Conservation (phyloP, 2,113 vertebrate genomes). For the sheep (Ovis aries) region DNA sequence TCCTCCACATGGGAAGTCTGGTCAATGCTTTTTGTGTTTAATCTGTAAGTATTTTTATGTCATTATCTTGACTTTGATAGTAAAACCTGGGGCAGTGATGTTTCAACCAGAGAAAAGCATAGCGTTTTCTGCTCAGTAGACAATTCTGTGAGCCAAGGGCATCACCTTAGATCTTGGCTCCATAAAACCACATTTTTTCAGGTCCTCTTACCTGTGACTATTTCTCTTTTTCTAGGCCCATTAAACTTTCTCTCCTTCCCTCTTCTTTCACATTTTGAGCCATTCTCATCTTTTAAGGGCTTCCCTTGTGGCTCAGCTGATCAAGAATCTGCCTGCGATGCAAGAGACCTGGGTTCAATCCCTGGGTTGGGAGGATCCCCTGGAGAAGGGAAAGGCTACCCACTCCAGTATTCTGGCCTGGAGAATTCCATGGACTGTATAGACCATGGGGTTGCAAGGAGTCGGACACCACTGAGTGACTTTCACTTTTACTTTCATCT, state of each 20-base stretch:
- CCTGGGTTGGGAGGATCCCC: background rate
- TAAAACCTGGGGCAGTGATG: background rate
- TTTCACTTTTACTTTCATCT: background rate
- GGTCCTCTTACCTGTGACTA: background rate
- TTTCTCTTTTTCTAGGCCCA: background rate
- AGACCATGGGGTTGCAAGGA: background rate
- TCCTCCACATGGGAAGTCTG: background rate
- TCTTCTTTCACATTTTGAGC: background rate
- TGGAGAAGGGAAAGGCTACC: background rate
- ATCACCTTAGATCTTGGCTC: background rate
- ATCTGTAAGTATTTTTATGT: background rate
- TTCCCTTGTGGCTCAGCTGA: background rate
- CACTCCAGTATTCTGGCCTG: background rate
- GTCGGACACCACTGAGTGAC: background rate
- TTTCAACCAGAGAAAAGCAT: background rate
- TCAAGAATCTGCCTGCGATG: background rate
- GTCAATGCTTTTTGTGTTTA: background rate
- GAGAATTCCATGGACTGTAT: background rate
- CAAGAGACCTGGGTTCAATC: background rate
- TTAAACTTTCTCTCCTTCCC: background rate
- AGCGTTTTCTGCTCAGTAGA: background rate
- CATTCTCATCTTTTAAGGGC: background rate
- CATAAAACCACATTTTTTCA: background rate
- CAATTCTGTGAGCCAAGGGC: background rate
- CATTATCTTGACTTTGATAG: background rate